Evolutionary conservation across 2,113 vertebrate genomes (phyloP).

Genomic region (Mustela lutreola): DNA sequence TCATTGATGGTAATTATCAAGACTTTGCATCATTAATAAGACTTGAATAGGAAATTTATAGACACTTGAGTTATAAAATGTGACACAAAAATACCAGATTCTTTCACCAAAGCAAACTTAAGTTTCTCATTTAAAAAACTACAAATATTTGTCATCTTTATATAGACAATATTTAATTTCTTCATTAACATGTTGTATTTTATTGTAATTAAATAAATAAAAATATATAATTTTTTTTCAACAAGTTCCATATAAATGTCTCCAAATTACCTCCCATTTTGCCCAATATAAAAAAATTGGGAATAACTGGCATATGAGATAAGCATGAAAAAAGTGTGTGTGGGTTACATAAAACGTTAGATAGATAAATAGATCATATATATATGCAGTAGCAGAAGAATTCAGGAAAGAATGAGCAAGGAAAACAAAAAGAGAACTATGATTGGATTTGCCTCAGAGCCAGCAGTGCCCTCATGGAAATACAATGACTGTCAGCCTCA

Average conservation of each 20-base stretch:
- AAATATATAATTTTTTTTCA: background rate
- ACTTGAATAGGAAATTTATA: background rate
- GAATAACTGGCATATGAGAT: background rate
- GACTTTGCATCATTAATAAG: background rate
- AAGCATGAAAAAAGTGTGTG: background rate
- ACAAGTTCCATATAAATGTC: background rate
- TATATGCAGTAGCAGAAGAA: background rate
- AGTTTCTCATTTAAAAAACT: background rate
- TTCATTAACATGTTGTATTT: background rate
- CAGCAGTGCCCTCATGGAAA: background rate
- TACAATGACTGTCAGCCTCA: background rate
- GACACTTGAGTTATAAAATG: background rate
- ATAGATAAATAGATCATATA: background rate
- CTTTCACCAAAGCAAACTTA: background rate
- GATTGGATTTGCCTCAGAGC: background rate
- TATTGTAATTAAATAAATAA: background rate
- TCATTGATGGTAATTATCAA: background rate
- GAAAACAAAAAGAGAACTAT: background rate
- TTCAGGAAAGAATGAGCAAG: background rate
- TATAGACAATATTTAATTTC: background rate
- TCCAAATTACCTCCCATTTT: background rate
- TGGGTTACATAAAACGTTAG: background rate
- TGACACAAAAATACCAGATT: background rate
- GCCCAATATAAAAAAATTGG: background rate
- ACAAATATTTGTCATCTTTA: background rate